Evolutionary conservation across 2,113 vertebrate species (phyloP), one percentile per base, ranked within the genome.

Genomic region (Serilophus lunatus): DNA sequence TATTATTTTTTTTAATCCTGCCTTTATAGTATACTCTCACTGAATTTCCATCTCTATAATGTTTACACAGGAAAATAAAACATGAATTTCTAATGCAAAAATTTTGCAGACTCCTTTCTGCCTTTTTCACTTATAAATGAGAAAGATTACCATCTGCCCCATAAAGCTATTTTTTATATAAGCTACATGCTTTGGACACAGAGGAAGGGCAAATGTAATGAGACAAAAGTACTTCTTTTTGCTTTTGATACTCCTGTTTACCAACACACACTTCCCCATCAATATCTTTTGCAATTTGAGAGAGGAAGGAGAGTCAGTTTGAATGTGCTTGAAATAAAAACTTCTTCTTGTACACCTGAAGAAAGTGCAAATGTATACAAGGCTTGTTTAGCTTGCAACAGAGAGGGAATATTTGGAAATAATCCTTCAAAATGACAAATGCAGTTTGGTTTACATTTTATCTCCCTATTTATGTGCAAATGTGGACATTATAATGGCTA

Each of bases 381-480:
- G 25, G 64, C 92, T 97, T 93, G 40, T 82, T 95, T 93, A 86
- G 78, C 70, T 94, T 88, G 57, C n/a, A 94, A 66, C 47, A 89
- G 75, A 69, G 78, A 66, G 54, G 28, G 18, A 87, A 74, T 9
- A 7, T 69, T 69, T 93, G 68, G 68, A 91, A 96, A 96, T 60
- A 92, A 61, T 53, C 56, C 45, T 95, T 96, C 75, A 82, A 96
- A 90, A 92, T 63, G 88, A 90, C 82, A 97, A 96, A 97, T 66
- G 96, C n/a, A 44, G 47, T 76, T 76, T 86, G 49, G 71, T 93
- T 98, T 96, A 93, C 74, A 82, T 94, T 87, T 77, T 93, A 33
- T 18, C 45, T 87, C 36, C 61, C 35, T 84, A 36, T 66, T 88
- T 71, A 4, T 75, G 42, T 88, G 35, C 77, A 96, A 86, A 97